These are phyloP conservation scores for Piaya cayana DNA, from an alignment of 2,113 vertebrate species.

Conservation along the genomic window DNA sequence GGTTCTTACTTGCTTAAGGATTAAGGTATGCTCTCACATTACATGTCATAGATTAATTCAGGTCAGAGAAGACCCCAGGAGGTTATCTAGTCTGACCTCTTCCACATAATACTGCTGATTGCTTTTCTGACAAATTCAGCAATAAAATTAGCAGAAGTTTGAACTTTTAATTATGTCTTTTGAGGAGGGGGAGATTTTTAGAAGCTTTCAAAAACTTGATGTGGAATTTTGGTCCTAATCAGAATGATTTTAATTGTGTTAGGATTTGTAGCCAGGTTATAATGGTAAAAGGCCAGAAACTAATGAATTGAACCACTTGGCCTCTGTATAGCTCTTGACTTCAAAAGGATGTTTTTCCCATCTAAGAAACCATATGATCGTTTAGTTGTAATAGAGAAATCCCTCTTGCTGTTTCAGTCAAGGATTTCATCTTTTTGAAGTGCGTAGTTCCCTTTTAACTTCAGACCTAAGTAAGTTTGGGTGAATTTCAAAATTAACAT, in stretches of 20 bases:
- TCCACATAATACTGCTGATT: not conserved
- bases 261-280: not conserved
- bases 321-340: not conserved
- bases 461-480: not conserved
- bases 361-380: not conserved
- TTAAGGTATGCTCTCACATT: not conserved
- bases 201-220: conserved; percentile 3
- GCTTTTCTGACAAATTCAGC: not conserved
- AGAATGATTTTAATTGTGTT: conserved; percentile 59
- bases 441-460: not conserved
- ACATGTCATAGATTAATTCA: not conserved
- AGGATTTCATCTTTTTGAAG: not conserved
- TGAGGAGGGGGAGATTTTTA: not conserved
- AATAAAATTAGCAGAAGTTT: not conserved
- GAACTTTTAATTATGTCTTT: not conserved
- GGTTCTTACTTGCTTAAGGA: not conserved
- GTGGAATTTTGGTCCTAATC: conserved; percentile 15
- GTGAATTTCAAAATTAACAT: not conserved
- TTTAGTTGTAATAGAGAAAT: not conserved
- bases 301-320: not conserved
- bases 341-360: not conserved
- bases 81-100: not conserved
- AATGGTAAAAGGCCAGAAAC: not conserved
- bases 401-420: not conserved
- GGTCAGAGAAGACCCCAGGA: not conserved